A percentile compares a stretch with the other conserved stretches of the same genome.
These are phyloP conservation scores for Pachymerium ferrugineum DNA, from an alignment of 2,888 invertebrate genomes.

Conservation along the genomic window DNA sequence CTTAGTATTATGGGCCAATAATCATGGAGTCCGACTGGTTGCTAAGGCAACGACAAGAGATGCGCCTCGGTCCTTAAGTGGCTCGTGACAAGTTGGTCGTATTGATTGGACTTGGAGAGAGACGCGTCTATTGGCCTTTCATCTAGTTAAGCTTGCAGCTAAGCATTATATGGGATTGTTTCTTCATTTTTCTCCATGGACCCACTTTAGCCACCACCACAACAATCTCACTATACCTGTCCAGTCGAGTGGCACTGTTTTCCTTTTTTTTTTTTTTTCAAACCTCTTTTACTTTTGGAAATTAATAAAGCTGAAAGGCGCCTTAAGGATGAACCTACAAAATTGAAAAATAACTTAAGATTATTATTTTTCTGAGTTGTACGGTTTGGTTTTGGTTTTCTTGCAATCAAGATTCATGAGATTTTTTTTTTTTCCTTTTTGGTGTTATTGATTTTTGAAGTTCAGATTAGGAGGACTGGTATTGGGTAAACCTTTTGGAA, in stretches of 20 bases:
- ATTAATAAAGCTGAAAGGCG: too few species aligned
- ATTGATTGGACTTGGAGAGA: constrained; percentile 14
- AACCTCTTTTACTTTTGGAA: too few species aligned
- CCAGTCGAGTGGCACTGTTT: neutral
- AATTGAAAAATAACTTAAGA: too few species aligned
- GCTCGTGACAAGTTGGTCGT: constrained; percentile 21
- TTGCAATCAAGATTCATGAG: too few species aligned
- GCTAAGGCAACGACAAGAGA: constrained; percentile 1
- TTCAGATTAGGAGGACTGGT: too few species aligned
- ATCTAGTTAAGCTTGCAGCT: neutral
- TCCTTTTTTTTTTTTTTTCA: too few species aligned
- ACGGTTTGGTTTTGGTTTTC: too few species aligned
- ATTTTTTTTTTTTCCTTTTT: too few species aligned
- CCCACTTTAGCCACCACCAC: neutral
- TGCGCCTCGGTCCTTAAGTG: constrained; percentile 11
- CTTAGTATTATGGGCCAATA: constrained; percentile 18
- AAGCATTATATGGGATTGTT: constrained; percentile 15
- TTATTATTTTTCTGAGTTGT: too few species aligned
- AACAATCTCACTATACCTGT: neutral
- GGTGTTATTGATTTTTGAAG: too few species aligned
- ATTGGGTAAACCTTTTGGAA: too few species aligned
- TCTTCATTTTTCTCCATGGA: constrained; percentile 8
- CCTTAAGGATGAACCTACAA: too few species aligned
- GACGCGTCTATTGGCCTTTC: constrained; percentile 18
- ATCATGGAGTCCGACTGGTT: constrained; percentile 10